Evolutionary conservation across 2,888 invertebrate species (phyloP).

Genomic region (Agrotis exclamationis): DNA sequence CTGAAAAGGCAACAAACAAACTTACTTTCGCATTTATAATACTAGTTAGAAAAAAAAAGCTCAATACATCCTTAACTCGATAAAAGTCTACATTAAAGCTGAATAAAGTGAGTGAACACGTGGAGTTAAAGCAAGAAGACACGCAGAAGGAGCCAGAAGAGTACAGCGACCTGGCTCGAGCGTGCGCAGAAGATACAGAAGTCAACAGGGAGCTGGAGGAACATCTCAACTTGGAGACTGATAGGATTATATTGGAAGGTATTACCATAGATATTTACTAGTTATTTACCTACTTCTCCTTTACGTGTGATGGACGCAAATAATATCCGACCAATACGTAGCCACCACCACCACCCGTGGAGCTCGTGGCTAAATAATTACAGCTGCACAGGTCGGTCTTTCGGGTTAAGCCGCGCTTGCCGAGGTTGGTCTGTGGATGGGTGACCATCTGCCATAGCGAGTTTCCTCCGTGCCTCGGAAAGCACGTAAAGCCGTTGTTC

Average conservation of each 20-base stretch:
- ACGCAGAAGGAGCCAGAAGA: conserved; percentile 67
- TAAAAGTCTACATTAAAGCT: conserved; percentile 66
- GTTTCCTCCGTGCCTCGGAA: too few species aligned
- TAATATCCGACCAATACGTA: too few species aligned
- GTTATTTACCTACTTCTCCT: neutral
- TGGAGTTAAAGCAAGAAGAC: conserved; percentile 64
- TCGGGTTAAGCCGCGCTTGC: too few species aligned
- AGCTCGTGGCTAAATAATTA: too few species aligned
- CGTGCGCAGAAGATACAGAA: conserved; percentile 63
- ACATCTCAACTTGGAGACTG: conserved; percentile 80
- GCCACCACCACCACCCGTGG: too few species aligned
- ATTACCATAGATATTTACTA: neutral
- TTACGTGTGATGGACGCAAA: neutral
- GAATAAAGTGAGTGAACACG: conserved; percentile 44
- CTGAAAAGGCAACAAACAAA: too few species aligned
- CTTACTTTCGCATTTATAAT: too few species aligned
- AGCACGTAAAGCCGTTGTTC: too few species aligned
- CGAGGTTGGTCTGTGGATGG: too few species aligned
- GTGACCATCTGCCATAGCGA: too few species aligned
- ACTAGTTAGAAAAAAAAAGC: too few species aligned
- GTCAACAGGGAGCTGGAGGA: conserved; percentile 73
- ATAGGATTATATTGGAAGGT: conserved; percentile 81
- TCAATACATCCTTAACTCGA: conserved; percentile 55
- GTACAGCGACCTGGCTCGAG: conserved; percentile 35
- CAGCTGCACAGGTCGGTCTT: too few species aligned